Evolutionary conservation across 2,888 invertebrate genomes (phyloP).

Genomic region (Odiellus spinosus): DNA sequence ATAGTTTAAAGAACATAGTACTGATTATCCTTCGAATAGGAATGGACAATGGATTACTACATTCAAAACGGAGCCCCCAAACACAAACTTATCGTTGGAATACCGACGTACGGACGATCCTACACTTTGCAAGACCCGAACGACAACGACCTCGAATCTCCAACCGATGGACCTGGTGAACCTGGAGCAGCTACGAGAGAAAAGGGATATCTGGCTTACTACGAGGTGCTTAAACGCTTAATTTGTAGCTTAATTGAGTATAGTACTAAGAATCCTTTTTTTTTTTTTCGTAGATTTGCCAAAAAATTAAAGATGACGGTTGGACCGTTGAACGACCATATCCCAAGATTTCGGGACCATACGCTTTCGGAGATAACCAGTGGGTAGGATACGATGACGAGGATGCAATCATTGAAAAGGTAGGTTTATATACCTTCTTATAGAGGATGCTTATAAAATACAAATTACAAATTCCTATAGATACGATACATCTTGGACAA

Average conservation of each 20-base stretch:
- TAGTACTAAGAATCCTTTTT: background rate
- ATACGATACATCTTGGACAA: conserved; percentile 69
- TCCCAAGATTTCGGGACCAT: conserved; percentile 70
- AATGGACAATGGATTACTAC: conserved; percentile 31
- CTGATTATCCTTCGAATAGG: conserved; percentile 11
- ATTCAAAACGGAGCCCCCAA: conserved; percentile 28
- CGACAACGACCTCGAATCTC: conserved; percentile 64
- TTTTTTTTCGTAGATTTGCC: conserved; percentile 52
- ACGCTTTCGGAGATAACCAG: conserved; percentile 68
- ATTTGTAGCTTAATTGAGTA: background rate
- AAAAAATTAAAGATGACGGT: conserved; percentile 51
- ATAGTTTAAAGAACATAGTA: too few relatives aligned
- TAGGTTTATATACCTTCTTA: background rate
- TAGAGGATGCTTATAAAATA: too few relatives aligned
- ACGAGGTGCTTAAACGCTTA: conserved; percentile 38
- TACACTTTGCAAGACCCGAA: conserved; percentile 75
- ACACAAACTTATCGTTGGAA: conserved; percentile 30
- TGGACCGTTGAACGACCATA: conserved; percentile 74
- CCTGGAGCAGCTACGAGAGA: conserved; percentile 82
- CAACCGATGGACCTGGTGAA: conserved; percentile 76
- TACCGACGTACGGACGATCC: conserved; percentile 55
- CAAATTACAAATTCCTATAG: too few relatives aligned
- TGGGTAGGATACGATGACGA: conserved; percentile 90
- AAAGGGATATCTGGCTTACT: conserved; percentile 80
- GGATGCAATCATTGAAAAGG: conserved; percentile 58